These are phyloP conservation scores for Echinometra lucunter DNA, from an alignment of 53 echinoderm and acorn worm species.

Conservation along the genomic window DNA sequence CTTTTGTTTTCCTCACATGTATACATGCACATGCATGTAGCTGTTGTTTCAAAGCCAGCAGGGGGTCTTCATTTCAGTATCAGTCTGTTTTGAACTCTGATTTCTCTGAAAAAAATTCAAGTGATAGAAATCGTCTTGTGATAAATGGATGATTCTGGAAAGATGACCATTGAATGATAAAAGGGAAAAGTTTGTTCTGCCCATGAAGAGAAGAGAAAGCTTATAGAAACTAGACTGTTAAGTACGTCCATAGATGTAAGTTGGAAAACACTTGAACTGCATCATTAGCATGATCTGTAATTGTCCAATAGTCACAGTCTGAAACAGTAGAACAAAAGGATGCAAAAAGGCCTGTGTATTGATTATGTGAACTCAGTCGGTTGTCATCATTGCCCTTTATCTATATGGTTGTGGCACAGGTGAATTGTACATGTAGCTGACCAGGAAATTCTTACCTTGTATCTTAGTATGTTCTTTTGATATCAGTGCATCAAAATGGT, in stretches of 20 bases:
- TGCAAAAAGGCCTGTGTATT: too few relatives aligned
- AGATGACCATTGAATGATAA: not conserved
- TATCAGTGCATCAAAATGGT: not conserved
- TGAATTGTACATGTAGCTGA: not conserved
- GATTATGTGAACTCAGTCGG: not conserved
- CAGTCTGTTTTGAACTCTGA: not conserved
- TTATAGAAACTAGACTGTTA: not conserved
- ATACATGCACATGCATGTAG: not conserved
- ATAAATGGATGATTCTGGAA: not conserved
- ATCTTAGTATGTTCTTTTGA: not conserved
- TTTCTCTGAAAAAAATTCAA: not conserved
- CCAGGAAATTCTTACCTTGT: not conserved
- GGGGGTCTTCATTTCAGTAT: not conserved
- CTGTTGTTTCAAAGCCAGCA: not conserved
- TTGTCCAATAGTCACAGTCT: not conserved
- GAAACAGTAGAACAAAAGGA: not conserved
- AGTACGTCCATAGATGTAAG: not conserved
- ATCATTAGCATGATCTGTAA: not conserved
- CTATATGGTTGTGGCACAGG: not conserved
- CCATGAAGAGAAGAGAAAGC: not conserved
- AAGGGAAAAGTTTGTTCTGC: not conserved
- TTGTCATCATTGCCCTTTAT: not conserved
- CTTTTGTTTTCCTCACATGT: not conserved
- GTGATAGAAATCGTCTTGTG: not conserved
- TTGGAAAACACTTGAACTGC: constrained; percentile 17